Evolutionary conservation across 2,113 vertebrate genomes (phyloP), one percentile per base, ranked within the genome.

Genomic region (Xenopus laevis): DNA sequence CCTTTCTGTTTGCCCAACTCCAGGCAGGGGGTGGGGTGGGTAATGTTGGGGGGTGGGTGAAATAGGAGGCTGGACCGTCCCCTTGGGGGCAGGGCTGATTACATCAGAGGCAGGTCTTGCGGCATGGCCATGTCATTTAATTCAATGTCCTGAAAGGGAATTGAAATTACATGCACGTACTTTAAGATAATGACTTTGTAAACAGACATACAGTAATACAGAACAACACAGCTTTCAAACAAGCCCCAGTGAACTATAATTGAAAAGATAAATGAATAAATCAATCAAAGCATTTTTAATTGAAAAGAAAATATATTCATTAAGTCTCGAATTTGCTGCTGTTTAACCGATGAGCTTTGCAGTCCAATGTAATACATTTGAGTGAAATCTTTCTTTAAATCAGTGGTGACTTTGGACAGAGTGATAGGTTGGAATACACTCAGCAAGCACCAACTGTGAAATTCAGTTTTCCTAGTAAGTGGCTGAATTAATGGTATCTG

Each of bases 391-490:
- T 76, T 76, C 59, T 55, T 69, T 53, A 52, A 76, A 76, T 76
- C 73, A 69, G 23, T 63, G 64, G 73, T 76, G 73, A 64, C 73
- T 76, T 75, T 76, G 59, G 66, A 69, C 73, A 69, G 57, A 69
- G 66, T 52, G 65, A 75, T 76, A 63, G 66, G 73, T 52, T 69
- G 73, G 66, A 76, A 76, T 76, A 76, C 65, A 69, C 66, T 76
- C 73, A 63, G 59, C 23, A 76, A 55, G 66, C 73, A 76, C 47
- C 66, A 61, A 76, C 66, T 76, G 73, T 76, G 73, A 76, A 76
- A 76, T 76, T 76, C 73, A 76, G 73, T 76, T 76, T 76, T 76
- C 62, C 73, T 69, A 76, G 73, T 76, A 76, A 76, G 73, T 69
- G 73, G 73, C 73, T 75, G 73, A 75, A 68, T 75, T 75, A 75